Conservation (phyloP, 2,888 invertebrate genomes). For the Drosophila yooni region DNA sequence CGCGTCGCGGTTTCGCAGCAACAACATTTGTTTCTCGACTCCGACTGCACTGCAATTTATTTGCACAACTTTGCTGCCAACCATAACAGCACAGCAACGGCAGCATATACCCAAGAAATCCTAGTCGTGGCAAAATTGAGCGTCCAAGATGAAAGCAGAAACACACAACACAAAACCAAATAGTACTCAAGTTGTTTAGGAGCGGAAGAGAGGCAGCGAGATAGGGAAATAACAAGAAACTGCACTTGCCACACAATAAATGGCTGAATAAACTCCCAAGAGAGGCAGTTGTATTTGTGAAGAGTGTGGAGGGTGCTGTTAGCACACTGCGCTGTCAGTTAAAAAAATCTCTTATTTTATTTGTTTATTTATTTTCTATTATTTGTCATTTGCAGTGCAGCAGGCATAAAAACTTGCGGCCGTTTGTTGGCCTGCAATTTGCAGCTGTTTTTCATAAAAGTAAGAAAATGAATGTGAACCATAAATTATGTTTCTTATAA, state of each 20-base stretch:
- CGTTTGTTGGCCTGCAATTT: slow-evolving; percentile 13
- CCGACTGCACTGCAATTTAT: slow-evolving; percentile 71
- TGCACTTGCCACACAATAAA: slow-evolving; percentile 78
- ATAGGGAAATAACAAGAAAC: slow-evolving; percentile 55
- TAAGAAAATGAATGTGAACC: neutral
- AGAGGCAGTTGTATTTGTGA: slow-evolving; percentile 15
- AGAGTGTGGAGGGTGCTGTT: neutral
- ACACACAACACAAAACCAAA: slow-evolving; percentile 51
- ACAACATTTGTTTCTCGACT: slow-evolving; percentile 67
- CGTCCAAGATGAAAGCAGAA: slow-evolving; percentile 56
- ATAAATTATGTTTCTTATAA: neutral
- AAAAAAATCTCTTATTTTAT: slow-evolving; percentile 32
- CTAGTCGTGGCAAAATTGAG: slow-evolving; percentile 40
- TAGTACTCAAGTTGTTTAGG: slow-evolving; percentile 55
- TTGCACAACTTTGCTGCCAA: slow-evolving; percentile 60
- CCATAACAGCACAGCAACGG: slow-evolving; percentile 18
- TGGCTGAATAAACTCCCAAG: slow-evolving; percentile 63
- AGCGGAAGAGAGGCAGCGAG: neutral
- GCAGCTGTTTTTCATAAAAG: slow-evolving; percentile 4
- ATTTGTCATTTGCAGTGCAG: slow-evolving; percentile 68
- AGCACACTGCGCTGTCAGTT: slow-evolving; percentile 36
- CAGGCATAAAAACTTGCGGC: slow-evolving; percentile 23
- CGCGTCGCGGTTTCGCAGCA: slow-evolving; percentile 59
- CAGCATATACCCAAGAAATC: slow-evolving; percentile 6
- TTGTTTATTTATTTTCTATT: slow-evolving; percentile 74